These are phyloP conservation scores for Drosophila mauritiana DNA, from an alignment of 1,140 invertebrate genomes.

Conservation along the genomic window DNA sequence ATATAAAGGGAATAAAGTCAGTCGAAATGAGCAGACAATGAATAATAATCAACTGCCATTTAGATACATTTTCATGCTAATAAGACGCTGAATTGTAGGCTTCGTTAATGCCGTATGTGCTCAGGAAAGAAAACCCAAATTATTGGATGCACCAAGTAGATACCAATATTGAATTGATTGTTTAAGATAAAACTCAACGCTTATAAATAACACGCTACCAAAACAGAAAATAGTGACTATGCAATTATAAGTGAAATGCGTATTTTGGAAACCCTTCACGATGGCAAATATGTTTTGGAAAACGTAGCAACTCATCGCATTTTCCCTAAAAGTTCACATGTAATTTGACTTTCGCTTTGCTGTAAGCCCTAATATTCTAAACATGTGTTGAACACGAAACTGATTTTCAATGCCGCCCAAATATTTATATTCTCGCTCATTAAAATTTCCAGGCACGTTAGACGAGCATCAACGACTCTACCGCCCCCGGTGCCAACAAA, in stretches of 20 bases:
- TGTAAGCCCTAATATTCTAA: slow-evolving; percentile 8
- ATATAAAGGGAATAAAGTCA: slow-evolving; percentile 33
- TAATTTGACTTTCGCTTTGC: slow-evolving; percentile 12
- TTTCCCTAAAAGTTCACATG: background rate
- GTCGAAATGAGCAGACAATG: slow-evolving; percentile 60
- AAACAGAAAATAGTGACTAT: too few relatives aligned
- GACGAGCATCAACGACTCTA: slow-evolving; percentile 8
- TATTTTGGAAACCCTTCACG: background rate
- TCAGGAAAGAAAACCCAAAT: too few relatives aligned
- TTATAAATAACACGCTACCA: too few relatives aligned
- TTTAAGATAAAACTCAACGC: too few relatives aligned
- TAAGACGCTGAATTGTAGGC: slow-evolving; percentile 47
- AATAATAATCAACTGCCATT: slow-evolving; percentile 80
- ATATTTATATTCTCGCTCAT: slow-evolving; percentile 23
- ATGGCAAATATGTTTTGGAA: background rate
- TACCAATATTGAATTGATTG: too few relatives aligned
- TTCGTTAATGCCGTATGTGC: background rate
- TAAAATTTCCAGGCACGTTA: slow-evolving; percentile 49
- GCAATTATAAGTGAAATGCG: too few relatives aligned
- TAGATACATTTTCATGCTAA: slow-evolving; percentile 70
- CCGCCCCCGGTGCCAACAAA: slow-evolving; percentile 14
- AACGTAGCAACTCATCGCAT: too few relatives aligned
- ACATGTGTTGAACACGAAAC: slow-evolving; percentile 11
- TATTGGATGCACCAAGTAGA: too few relatives aligned
- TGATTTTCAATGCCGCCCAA: slow-evolving; percentile 40